Conservation (phyloP, 2,797 vertebrate species). For the Anniella stebbinsi region DNA sequence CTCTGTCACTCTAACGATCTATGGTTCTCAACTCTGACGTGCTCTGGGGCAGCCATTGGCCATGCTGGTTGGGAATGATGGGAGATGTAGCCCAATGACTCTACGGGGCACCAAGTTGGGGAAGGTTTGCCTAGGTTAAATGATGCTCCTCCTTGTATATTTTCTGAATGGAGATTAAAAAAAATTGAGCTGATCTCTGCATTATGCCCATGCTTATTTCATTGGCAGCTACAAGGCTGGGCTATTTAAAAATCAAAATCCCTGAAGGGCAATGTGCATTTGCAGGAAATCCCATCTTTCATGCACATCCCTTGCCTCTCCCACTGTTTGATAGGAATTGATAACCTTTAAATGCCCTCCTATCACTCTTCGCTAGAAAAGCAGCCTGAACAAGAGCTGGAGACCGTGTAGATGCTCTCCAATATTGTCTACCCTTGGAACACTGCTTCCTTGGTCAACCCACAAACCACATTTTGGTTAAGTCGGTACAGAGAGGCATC, state of each 20-base stretch:
- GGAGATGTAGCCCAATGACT: no score
- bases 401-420: neutral
- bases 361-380: neutral
- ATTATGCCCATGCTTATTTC: rapidly evolving
- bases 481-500: neutral
- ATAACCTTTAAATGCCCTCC: neutral
- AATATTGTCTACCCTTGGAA: neutral
- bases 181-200: rapidly evolving
- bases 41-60: no score
- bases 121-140: no score
- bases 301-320: neutral
- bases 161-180: neutral
- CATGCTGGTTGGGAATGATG: no score
- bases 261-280: neutral
- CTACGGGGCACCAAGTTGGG: no score
- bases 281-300: neutral
- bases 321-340: rapidly evolving
- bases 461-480: no score
- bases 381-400: neutral
- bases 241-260: neutral
- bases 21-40: no score
- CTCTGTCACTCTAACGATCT: no score
- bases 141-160: no score
- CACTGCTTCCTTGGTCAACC: neutral
- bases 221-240: neutral